Conservation (phyloP, 1,140 invertebrate species). For the Drosophila tropicalis region DNA sequence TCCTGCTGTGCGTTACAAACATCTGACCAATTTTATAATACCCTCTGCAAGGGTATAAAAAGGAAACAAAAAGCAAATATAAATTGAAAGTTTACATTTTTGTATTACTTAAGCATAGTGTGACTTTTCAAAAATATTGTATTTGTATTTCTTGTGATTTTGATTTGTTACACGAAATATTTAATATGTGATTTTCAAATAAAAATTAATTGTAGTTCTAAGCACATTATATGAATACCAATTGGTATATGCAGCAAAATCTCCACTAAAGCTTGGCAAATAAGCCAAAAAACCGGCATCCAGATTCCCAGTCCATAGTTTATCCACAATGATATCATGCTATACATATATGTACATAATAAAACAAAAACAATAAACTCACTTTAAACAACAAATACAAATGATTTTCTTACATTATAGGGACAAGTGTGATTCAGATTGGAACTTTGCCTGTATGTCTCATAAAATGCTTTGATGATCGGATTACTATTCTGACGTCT, state of each 20-base stretch:
- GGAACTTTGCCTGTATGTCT: background rate
- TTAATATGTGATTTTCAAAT: background rate
- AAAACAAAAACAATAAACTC: background rate
- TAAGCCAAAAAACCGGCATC: constrained; percentile 4
- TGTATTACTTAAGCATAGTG: no score
- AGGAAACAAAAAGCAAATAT: no score
- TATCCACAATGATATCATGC: constrained; percentile 25
- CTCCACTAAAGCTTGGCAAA: constrained; percentile 10
- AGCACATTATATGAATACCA: background rate
- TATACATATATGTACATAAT: background rate
- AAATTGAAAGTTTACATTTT: no score
- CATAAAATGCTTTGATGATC: constrained; percentile 3
- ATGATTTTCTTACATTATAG: constrained; percentile 1
- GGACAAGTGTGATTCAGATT: constrained; percentile 14
- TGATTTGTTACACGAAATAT: no score
- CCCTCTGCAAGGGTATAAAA: no score
- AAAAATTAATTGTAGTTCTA: background rate
- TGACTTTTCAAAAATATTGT: no score
- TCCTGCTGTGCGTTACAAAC: no score
- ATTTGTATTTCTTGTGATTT: no score
- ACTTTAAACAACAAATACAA: no score
- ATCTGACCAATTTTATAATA: no score
- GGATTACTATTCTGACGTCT: background rate
- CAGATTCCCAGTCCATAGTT: constrained; percentile 13
- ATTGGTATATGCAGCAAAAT: background rate